Evolutionary conservation across 1,140 invertebrate genomes (phyloP).

Genomic region (Listronotus oregonensis): DNA sequence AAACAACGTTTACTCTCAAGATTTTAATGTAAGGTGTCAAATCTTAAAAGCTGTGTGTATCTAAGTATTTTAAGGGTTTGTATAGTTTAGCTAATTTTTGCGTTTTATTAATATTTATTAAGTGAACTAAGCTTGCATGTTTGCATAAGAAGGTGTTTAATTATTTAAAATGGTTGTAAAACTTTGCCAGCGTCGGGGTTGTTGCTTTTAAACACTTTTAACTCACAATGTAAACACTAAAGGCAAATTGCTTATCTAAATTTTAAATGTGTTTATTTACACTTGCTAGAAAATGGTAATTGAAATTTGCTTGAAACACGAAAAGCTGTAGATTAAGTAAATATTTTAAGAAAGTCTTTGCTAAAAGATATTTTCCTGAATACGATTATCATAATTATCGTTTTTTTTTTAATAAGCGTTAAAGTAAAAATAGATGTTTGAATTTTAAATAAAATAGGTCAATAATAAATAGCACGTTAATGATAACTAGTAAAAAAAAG

Average conservation of each 20-base stretch:
- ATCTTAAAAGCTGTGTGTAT: too few species aligned
- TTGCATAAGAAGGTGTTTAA: slow-evolving; percentile 14
- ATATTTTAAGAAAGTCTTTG: slow-evolving; percentile 15
- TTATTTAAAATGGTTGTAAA: slow-evolving; percentile 25
- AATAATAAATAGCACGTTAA: too few species aligned
- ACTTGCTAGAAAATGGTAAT: slow-evolving; percentile 10
- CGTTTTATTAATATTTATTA: not conserved
- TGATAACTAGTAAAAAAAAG: too few species aligned
- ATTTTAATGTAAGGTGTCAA: too few species aligned
- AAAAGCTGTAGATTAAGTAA: slow-evolving; percentile 4
- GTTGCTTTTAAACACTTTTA: slow-evolving; percentile 25
- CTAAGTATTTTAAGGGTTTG: too few species aligned
- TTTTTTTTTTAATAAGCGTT: too few species aligned
- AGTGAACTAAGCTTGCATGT: not conserved
- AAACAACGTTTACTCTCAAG: too few species aligned
- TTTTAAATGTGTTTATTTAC: slow-evolving; percentile 26
- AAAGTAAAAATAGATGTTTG: too few species aligned
- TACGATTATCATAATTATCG: too few species aligned
- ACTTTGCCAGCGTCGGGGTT: slow-evolving; percentile 13
- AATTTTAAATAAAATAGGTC: too few species aligned
- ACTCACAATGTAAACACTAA: slow-evolving; percentile 21
- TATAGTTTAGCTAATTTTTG: too few species aligned
- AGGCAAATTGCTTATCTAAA: slow-evolving; percentile 29
- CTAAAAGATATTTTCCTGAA: too few species aligned
- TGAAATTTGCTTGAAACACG: not conserved